Evolutionary conservation across 2,113 vertebrate genomes (phyloP).

Genomic region (Leuciscus idus): DNA sequence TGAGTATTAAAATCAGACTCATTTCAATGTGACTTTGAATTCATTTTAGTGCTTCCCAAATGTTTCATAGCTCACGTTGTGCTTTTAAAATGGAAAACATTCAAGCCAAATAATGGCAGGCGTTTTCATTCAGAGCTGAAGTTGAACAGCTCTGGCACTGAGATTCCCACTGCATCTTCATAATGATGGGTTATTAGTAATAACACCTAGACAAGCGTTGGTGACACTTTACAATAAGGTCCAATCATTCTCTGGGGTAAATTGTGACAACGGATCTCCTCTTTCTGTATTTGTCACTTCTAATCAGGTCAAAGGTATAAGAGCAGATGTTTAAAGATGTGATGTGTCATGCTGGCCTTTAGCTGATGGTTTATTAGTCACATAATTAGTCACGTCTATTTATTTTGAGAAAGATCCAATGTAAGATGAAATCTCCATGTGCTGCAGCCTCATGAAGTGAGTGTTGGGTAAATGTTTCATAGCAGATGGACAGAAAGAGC

Average conservation of each 20-base stretch:
- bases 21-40: not conserved
- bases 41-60: not conserved
- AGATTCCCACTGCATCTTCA: not conserved
- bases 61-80: not conserved
- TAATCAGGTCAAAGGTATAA: constrained; percentile 1
- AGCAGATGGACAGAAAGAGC: constrained; percentile 6
- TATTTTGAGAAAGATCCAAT: too few species aligned
- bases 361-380: constrained; percentile 16
- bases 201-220: not conserved
- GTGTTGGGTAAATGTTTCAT: constrained; percentile 9
- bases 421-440: not conserved
- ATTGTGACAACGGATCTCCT: not conserved
- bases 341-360: not conserved
- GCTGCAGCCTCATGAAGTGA: not conserved
- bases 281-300: not conserved
- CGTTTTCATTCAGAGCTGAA: not conserved
- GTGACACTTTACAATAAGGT: too few species aligned
- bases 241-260: not conserved
- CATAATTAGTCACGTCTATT: not conserved
- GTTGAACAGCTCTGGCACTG: not conserved
- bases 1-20: constrained; percentile 31
- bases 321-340: not conserved
- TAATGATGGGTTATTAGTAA: not conserved
- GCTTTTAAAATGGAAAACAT: not conserved
- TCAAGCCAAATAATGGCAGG: not conserved